Conservation (phyloP, 2,113 vertebrate genomes). For the Phrynocephalus versicolor region DNA sequence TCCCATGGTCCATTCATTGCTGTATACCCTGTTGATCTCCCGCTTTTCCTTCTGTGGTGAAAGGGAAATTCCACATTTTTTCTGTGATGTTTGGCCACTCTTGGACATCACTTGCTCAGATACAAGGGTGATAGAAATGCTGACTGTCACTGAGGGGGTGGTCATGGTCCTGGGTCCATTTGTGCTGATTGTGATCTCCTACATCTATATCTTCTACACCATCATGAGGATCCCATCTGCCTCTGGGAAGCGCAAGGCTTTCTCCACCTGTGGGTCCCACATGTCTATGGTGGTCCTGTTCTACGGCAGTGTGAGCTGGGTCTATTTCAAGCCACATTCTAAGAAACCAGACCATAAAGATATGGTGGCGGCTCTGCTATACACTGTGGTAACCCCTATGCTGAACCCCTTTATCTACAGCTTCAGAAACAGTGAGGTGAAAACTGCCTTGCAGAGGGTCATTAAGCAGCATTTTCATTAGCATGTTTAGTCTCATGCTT, state of each 20-base stretch:
- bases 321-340: background rate
- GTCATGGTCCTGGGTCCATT: background rate
- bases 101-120: too few relatives aligned
- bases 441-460: background rate
- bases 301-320: slow-evolving; percentile 2
- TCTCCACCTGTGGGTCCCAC: background rate
- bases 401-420: background rate
- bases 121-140: too few relatives aligned
- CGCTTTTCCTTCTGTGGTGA: too few relatives aligned
- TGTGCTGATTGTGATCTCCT: background rate
- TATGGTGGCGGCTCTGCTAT: background rate
- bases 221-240: background rate
- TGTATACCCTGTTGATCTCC: too few relatives aligned
- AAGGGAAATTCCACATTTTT: too few relatives aligned
- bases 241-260: background rate
- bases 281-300: background rate
- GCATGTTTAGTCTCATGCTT: too few relatives aligned
- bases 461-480: background rate
- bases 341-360: background rate
- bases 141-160: too few relatives aligned
- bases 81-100: too few relatives aligned
- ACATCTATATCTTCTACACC: background rate
- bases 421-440: background rate
- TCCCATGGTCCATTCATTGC: too few relatives aligned
- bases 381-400: background rate